These are phyloP conservation scores for Choristoneura fumiferana DNA, from an alignment of 1,140 invertebrate genomes.

Conservation along the genomic window DNA sequence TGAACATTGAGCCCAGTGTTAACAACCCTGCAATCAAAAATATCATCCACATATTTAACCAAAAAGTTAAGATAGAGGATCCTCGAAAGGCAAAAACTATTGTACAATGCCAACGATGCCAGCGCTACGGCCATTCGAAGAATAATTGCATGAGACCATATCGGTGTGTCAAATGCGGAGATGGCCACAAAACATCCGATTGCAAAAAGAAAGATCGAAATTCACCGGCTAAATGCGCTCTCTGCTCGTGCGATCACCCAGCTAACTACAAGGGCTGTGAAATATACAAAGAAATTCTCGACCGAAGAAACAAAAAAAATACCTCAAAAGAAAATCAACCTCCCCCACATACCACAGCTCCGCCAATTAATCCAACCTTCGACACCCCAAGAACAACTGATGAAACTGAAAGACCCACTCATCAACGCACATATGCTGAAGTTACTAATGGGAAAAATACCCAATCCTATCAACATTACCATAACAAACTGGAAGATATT, in stretches of 20 bases:
- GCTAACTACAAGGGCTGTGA: constrained; percentile 21
- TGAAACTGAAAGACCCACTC: background rate
- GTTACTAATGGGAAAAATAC: background rate
- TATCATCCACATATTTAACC: constrained; percentile 24
- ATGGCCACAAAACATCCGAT: constrained; percentile 3
- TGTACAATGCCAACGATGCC: constrained; percentile 47
- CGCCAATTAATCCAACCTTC: too few relatives aligned
- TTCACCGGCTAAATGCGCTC: constrained; percentile 16
- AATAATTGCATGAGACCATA: constrained; percentile 15
- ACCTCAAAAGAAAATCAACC: background rate
- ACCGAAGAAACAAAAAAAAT: background rate
- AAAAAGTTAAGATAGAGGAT: constrained; percentile 32
- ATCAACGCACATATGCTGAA: background rate
- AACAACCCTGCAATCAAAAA: constrained; percentile 52
- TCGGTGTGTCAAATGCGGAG: constrained; percentile 15
- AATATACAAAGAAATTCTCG: constrained; percentile 1
- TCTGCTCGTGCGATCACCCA: constrained; percentile 15
- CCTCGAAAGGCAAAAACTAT: constrained; percentile 30
- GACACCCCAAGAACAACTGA: background rate
- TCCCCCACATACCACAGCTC: too few relatives aligned
- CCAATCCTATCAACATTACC: background rate
- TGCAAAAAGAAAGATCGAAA: constrained; percentile 14
- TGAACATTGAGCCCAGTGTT: constrained; percentile 39
- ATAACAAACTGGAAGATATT: constrained; percentile 21
- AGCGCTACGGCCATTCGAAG: constrained; percentile 39